A percentile compares a stretch with the other conserved stretches of the same genome.
phyloP scores from a whole-genome alignment of 2,113 vertebrate species.

The Empidonax alnorum region DNA sequence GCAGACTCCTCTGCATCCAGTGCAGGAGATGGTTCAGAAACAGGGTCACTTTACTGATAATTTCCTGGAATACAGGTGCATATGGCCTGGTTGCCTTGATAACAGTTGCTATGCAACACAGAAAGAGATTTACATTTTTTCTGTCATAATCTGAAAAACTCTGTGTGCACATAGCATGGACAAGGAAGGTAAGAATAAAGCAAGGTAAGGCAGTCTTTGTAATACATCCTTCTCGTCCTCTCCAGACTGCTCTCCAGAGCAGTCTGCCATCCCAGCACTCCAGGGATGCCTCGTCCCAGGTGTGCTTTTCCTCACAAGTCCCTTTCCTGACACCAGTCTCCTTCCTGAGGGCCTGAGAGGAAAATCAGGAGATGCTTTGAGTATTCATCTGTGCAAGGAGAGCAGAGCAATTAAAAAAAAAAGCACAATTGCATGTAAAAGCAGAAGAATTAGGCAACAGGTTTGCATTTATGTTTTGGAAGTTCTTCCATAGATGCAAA shows the following conservation, averaged over 20 bases:
- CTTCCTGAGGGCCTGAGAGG: background rate
- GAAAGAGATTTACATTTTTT: conserved; percentile 52
- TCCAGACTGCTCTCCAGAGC: too few species aligned
- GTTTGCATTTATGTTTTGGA: background rate
- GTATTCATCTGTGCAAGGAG: background rate
- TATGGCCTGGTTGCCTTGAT: conserved; percentile 53
- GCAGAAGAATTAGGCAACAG: background rate
- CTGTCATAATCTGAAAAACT: conserved; percentile 27
- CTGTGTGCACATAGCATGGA: background rate
- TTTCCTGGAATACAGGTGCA: conserved; percentile 57
- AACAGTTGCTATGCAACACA: conserved; percentile 63
- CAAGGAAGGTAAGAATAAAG: background rate
- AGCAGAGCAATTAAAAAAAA: background rate
- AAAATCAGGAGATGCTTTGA: background rate
- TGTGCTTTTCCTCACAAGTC: background rate
- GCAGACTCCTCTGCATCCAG: background rate
- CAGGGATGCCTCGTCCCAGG: background rate
- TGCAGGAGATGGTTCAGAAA: conserved; percentile 23
- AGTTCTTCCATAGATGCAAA: background rate
- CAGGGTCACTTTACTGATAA: conserved; percentile 49
- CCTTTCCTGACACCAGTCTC: background rate
- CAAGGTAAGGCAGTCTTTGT: background rate
- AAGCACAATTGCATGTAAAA: background rate
- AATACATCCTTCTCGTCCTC: background rate
- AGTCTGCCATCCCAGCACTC: background rate